A percentile compares a stretch with the other conserved stretches of the same genome.
These are phyloP conservation scores for Calypte anna DNA, from an alignment of 2,113 vertebrate species.

Conservation along the genomic window DNA sequence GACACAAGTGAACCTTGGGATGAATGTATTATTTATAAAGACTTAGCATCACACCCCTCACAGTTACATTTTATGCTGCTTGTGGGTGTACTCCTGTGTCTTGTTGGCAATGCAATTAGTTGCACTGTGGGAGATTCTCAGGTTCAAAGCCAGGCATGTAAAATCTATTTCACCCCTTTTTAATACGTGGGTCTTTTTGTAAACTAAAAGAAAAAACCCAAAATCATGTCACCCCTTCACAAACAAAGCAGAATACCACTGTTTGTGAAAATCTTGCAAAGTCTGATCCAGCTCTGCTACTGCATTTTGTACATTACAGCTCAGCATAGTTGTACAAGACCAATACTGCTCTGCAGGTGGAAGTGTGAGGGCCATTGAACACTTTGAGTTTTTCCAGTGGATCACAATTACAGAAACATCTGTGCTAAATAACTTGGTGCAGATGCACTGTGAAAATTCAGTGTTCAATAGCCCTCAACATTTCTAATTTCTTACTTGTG, in stretches of 20 bases:
- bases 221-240: slow-evolving; percentile 19
- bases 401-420: slow-evolving; percentile 56
- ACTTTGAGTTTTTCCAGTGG: slow-evolving; percentile 45
- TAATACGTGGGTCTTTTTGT: slow-evolving; percentile 63
- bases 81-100: slow-evolving; percentile 69
- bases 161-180: slow-evolving; percentile 69
- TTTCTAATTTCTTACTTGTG: slow-evolving; percentile 72
- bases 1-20: slow-evolving; percentile 39
- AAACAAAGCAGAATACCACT: slow-evolving; percentile 51
- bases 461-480: slow-evolving; percentile 72
- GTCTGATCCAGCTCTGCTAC: background rate
- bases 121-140: slow-evolving; percentile 75
- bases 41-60: slow-evolving; percentile 71
- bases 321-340: background rate
- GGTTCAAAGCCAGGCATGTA: slow-evolving; percentile 78
- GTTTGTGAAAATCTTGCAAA: slow-evolving; percentile 19
- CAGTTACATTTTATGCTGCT: slow-evolving; percentile 67
- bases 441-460: slow-evolving; percentile 41
- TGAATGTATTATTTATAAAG: slow-evolving; percentile 66
- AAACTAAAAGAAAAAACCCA: slow-evolving; percentile 34
- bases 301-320: background rate
- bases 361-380: slow-evolving; percentile 63
- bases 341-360: slow-evolving; percentile 1
- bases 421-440: slow-evolving; percentile 54
- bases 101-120: slow-evolving; percentile 78